phyloP scores from a whole-genome alignment of 2,888 invertebrate genomes.

The Heliconius ismenius region DNA sequence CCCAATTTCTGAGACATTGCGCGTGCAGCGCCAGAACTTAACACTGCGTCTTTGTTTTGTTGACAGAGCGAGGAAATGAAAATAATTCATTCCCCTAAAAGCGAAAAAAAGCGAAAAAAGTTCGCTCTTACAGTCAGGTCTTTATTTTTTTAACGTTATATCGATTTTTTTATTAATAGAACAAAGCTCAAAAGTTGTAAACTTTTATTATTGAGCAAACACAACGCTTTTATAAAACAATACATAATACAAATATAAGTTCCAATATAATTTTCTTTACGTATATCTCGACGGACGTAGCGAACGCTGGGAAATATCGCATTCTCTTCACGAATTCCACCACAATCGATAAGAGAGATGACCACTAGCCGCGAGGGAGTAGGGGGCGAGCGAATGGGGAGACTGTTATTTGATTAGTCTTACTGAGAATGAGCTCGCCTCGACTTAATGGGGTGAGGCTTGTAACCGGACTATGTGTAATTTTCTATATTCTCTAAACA shows the following conservation, averaged over 20 bases:
- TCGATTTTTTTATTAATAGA: background rate
- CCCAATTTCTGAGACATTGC: background rate
- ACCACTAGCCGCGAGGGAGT: constrained; percentile 77
- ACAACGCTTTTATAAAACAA: background rate
- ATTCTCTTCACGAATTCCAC: constrained; percentile 82
- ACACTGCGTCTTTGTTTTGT: background rate
- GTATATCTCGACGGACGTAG: constrained; percentile 54
- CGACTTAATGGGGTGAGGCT: constrained; percentile 80
- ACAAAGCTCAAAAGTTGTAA: background rate
- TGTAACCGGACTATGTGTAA: constrained; percentile 79
- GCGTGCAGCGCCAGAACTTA: background rate
- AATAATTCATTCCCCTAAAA: background rate
- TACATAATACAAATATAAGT: constrained; percentile 24
- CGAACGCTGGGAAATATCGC: constrained; percentile 77
- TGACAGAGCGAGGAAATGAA: background rate
- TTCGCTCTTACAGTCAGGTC: background rate
- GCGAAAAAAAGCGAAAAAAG: too few species aligned
- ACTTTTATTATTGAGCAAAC: background rate
- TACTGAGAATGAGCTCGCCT: constrained; percentile 82
- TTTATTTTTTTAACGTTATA: background rate
- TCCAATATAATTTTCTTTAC: constrained; percentile 43
- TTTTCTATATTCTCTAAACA: constrained; percentile 62
- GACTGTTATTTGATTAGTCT: constrained; percentile 83
- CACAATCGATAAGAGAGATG: constrained; percentile 83
- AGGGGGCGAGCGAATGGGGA: constrained; percentile 63